These are phyloP conservation scores for Drosophila subsilvestris DNA, from an alignment of 2,888 invertebrate genomes.

Conservation along the genomic window DNA sequence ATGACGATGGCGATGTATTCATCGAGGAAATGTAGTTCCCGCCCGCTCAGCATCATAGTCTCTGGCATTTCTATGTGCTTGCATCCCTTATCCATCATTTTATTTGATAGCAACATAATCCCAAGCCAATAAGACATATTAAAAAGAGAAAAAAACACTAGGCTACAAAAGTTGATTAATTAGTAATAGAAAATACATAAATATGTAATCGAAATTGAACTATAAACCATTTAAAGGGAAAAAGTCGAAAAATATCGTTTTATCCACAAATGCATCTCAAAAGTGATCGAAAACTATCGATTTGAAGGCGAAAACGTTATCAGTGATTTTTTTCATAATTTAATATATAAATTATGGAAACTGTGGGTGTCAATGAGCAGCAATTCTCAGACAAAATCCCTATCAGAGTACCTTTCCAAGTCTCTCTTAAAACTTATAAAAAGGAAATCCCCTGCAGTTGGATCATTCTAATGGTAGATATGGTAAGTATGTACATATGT, in stretches of 20 bases:
- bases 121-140: slow-evolving; percentile 9
- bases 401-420: no score
- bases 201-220: background rate
- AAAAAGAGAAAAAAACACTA: background rate
- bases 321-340: no score
- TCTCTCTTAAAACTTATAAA: no score
- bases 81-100: slow-evolving; percentile 19
- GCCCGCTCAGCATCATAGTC: background rate
- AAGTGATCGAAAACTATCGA: no score
- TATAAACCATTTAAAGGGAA: background rate
- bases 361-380: no score
- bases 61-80: slow-evolving; percentile 27
- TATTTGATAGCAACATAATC: slow-evolving; percentile 5
- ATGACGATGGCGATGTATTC: slow-evolving; percentile 73
- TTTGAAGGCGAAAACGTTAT: no score
- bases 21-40: slow-evolving; percentile 72
- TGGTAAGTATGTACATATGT: no score
- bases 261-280: no score
- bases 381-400: no score
- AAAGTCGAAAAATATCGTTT: background rate
- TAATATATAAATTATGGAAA: no score
- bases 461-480: no score
- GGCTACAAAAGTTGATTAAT: background rate
- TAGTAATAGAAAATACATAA: background rate
- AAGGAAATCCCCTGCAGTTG: no score